Evolutionary conservation across 2,113 vertebrate genomes (phyloP).

Genomic region (Archilochus colubris): DNA sequence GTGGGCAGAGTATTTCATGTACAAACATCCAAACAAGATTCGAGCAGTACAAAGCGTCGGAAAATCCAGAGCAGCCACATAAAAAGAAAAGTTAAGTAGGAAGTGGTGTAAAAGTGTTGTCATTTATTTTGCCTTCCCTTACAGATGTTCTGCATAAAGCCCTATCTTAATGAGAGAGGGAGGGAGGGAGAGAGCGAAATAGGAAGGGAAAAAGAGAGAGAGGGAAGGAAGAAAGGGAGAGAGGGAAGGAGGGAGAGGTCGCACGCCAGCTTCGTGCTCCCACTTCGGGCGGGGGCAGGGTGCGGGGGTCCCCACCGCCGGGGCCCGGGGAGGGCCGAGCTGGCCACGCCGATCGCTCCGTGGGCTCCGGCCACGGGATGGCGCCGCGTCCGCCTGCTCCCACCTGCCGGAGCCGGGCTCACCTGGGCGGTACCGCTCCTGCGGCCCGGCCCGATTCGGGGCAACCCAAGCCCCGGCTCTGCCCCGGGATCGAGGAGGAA

Average conservation of each 20-base stretch:
- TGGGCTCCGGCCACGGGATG: conserved; percentile 56
- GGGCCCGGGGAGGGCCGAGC: neutral
- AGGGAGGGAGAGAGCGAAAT: neutral
- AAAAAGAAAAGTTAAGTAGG: conserved; percentile 80
- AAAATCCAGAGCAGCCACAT: conserved; percentile 83
- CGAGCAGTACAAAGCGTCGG: conserved; percentile 74
- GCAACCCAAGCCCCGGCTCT: neutral
- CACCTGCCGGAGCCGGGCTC: neutral
- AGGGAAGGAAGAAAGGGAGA: conserved; percentile 14
- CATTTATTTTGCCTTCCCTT: conserved; percentile 76
- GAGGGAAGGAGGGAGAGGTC: conserved; percentile 19
- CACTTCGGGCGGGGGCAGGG: neutral
- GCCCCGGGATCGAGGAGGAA: neutral
- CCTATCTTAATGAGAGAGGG: conserved; percentile 72
- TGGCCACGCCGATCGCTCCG: neutral
- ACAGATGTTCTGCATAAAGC: conserved; percentile 86
- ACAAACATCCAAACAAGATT: conserved; percentile 54
- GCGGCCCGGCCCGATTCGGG: neutral
- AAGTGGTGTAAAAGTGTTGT: conserved; percentile 80
- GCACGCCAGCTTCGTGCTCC: conserved; percentile 61
- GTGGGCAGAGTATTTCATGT: conserved; percentile 63
- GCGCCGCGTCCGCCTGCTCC: conserved; percentile 10
- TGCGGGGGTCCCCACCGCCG: neutral
- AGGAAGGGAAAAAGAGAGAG: conserved; percentile 12
- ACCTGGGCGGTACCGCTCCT: neutral